Evolutionary conservation across 23 tunicate genomes (phyloP).

Genomic region (Styela clava): DNA sequence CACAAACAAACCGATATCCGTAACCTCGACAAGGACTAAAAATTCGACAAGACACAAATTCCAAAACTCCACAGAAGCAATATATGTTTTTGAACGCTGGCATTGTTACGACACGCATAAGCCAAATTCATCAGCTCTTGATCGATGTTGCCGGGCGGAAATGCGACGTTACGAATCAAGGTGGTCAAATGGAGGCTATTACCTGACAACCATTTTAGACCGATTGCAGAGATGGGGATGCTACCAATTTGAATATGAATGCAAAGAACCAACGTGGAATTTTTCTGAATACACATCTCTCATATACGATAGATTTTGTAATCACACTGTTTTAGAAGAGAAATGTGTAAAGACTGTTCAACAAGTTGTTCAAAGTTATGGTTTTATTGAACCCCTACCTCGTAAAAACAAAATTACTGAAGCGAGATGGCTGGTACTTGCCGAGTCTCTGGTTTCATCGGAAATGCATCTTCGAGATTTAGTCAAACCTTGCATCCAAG

Average conservation of each 20-base stretch:
- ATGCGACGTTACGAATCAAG: not conserved
- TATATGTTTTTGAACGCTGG: not conserved
- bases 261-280: slow-evolving; percentile 31
- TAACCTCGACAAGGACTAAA: too few species aligned
- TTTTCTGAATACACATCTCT: slow-evolving; percentile 37
- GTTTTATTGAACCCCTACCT: not conserved
- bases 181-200: slow-evolving; percentile 42
- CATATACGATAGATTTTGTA: slow-evolving; percentile 58
- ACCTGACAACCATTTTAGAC: slow-evolving; percentile 31
- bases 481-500: slow-evolving; percentile 18
- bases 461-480: slow-evolving; percentile 16
- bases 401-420: not conserved
- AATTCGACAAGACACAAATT: too few species aligned
- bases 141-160: slow-evolving; percentile 21
- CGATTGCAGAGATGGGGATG: slow-evolving; percentile 49
- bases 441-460: slow-evolving; percentile 2
- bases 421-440: not conserved
- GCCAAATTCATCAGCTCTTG: not conserved
- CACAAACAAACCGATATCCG: too few species aligned
- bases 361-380: slow-evolving; percentile 9
- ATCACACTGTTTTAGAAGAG: slow-evolving; percentile 30
- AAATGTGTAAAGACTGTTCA: not conserved
- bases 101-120: not conserved
- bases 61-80: not conserved
- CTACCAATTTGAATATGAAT: slow-evolving; percentile 31